Percentiles rank a stretch among this genome's conserved stretches.
Conservation (phyloP, 2,113 vertebrate genomes). For the Muntiacus reevesi region DNA sequence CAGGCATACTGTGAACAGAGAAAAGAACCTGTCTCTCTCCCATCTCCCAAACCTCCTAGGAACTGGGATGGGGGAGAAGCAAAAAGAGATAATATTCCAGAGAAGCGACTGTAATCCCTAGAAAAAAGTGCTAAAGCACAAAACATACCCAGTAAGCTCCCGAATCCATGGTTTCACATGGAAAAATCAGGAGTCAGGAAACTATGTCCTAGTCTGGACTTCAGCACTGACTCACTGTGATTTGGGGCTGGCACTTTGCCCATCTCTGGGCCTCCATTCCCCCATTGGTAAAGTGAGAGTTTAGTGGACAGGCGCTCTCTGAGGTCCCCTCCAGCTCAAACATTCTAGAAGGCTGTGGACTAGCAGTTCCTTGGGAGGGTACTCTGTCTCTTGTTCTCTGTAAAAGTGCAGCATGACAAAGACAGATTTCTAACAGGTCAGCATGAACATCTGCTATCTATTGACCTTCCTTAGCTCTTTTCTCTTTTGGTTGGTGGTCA, state of each 20-base stretch:
- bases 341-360: neutral
- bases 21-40: fast-evolving
- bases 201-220: too few relatives aligned
- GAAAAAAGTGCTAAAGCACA: neutral
- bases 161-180: neutral
- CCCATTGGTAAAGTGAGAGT: neutral
- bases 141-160: neutral
- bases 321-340: neutral
- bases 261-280: neutral
- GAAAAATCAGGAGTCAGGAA: neutral
- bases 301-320: neutral
- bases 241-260: neutral
- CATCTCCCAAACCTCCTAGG: neutral
- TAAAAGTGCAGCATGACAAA: neutral
- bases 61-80: neutral
- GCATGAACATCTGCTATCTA: neutral
- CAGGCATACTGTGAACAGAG: neutral
- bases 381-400: neutral
- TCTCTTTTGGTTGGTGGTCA: neutral
- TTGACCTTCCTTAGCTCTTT: neutral
- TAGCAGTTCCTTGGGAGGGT: neutral
- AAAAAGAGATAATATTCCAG: neutral
- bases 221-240: neutral
- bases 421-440: neutral
- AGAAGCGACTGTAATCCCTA: neutral